Base-by-base conservation (phyloP, 2,888 invertebrate genomes). In the Oxystoma pomonae region DNA sequence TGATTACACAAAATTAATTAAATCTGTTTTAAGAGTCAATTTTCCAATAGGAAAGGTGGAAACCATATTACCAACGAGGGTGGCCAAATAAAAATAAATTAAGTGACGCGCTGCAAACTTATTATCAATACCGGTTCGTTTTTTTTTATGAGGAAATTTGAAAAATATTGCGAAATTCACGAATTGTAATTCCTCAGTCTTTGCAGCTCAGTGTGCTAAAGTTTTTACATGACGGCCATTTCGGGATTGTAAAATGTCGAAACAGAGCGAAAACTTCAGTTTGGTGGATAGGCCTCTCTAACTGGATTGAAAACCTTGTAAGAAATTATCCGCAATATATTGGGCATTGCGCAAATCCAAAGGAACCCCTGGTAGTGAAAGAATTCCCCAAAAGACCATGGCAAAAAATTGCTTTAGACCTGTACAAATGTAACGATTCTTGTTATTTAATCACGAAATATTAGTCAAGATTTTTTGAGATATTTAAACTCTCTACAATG, bases 1-100 rank as follows among this genome's bases (percentile, higher is more conserved):
- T 2, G 70, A 70, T 63, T 69, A 65, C 56, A 68, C 69, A 1
- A 50, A 68, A 58, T 19, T 71, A 19, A 70, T 69, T 57, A 62
- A 65, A 56, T 57, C 58, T 21, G 68, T 72, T 20, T 58, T 64
- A 22, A 62, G 72, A 49, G 69, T 9, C 65, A 70, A 18, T 20
- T 69, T 65, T 60, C 73, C 72, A 0, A 65, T 75, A 16, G 68
- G 68, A 21, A 72, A 74, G 22, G 68, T 75, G n/a, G 70, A 73
- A 53, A 65, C 65, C 1, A 67, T 68, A 3, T 50, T n/a, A 50
- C 12, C 12, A 50, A 50, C 12, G 50, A 50, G 9, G 50, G 50
- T n/a, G 12, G 9, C 9, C 50, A n/a, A 50, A 50, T 50, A 50
- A 50, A 50, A 50, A 50, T 50, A 50, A 50, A 50, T 12, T 50